Evolutionary conservation across 2,888 invertebrate species (phyloP).

Genomic region (Priocnemis perturbator): DNA sequence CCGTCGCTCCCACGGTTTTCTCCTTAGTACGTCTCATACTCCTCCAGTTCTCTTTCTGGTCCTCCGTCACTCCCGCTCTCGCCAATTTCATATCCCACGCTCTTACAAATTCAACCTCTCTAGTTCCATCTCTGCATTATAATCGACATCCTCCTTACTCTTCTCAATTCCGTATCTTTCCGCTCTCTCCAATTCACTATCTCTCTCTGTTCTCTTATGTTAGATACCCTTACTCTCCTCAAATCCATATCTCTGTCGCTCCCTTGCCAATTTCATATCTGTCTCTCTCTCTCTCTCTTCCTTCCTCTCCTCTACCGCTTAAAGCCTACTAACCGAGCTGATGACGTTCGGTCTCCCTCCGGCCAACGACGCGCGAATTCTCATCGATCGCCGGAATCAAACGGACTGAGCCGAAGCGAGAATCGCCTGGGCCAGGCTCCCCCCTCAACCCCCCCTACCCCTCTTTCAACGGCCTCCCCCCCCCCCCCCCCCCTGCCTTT

Average conservation of each 20-base stretch:
- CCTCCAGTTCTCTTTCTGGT: too few relatives aligned
- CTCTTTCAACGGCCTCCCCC: not conserved
- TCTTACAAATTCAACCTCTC: too few relatives aligned
- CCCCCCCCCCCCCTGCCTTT: not conserved
- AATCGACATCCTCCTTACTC: too few relatives aligned
- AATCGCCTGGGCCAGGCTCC: not conserved
- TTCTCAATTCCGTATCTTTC: too few relatives aligned
- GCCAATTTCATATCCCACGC: too few relatives aligned
- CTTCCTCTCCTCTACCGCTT: conserved; percentile 27
- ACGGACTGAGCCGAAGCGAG: not conserved
- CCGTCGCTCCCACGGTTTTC: too few relatives aligned
- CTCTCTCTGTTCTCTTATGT: not conserved
- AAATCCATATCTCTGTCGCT: not conserved
- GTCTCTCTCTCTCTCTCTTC: conserved; percentile 35
- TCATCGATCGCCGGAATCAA: conserved; percentile 48
- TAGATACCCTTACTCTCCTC: too few relatives aligned
- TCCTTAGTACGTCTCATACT: too few relatives aligned
- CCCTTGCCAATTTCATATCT: conserved; percentile 34
- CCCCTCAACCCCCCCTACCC: not conserved
- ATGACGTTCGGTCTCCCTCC: conserved; percentile 59
- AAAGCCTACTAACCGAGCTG: conserved; percentile 64
- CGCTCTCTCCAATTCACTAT: too few relatives aligned
- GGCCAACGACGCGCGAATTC: conserved; percentile 46
- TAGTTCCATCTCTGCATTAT: too few relatives aligned
- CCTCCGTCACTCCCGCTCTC: too few relatives aligned